Evolutionary conservation across 2,888 invertebrate genomes (phyloP), one percentile per base, ranked within the genome.

Genomic region (Ceramica pisi): DNA sequence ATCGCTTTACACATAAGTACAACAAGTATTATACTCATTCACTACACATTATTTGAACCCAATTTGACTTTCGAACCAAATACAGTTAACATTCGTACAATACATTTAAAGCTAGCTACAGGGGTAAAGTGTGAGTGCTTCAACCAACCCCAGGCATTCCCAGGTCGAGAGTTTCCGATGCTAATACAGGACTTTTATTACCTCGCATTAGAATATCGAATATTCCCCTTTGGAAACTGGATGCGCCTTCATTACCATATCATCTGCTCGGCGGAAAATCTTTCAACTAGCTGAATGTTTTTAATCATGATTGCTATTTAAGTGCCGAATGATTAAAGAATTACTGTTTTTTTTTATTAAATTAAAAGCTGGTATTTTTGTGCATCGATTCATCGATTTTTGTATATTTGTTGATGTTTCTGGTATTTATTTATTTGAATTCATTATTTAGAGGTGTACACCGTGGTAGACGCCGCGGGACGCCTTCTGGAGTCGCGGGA

Each of bases 141-240:
- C 68, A 59, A 60, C 57, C 70, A 77, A 67, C 77, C 80, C 82
- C 75, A 77, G 77, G 69, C 73, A 75, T 66, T 82, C 85, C 84
- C 85, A 77, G 77, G 75, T 74, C 70, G 83, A 69, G 80, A 82
- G 78, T 80, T 85, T 84, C 76, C 70, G 76, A 84, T 84, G 83
- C 85, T 84, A 84, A 84, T 84, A 85, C 89, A 86, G 84, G 86
- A 87, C 90, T 92, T 92, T 92, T 92, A 93, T 92, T 92, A 88
- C 90, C 84, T 84, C 82, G 87, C 90, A 92, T 93, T 92, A 92
- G 93, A 93, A 93, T 93, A 92, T 92, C 91, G 91, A 92, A 90
- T 89, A 90, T 89, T 90, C 89, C 79, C 78, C 87, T 87, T 69
- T 86, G 87, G 85, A 84, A 84, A 86, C 86, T 84, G 82, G 87